phyloP scores from a whole-genome alignment of 2,797 vertebrate genomes.

The Notolepis coatsorum region DNA sequence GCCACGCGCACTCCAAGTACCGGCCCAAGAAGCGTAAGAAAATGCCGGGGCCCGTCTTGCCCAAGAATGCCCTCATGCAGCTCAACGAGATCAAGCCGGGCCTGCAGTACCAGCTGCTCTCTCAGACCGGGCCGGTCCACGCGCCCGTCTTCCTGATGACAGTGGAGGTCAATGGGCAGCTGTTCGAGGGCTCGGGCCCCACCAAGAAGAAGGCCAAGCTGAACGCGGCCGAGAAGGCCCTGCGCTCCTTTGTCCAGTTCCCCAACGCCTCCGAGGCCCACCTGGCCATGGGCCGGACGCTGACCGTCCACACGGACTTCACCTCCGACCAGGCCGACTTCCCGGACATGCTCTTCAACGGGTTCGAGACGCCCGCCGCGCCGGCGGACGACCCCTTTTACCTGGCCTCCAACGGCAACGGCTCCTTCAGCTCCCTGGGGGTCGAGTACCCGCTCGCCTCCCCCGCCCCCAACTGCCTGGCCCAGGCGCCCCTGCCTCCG shows the following conservation, averaged over 20 bases:
- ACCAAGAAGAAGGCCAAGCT: constrained; percentile 97
- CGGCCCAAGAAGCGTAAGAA: constrained; percentile 91
- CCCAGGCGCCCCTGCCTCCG: constrained; percentile 73
- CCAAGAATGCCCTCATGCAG: constrained; percentile 95
- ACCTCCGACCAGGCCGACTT: constrained; percentile 94
- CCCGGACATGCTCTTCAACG: constrained; percentile 90
- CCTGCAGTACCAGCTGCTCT: constrained; percentile 90
- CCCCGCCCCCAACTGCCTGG: constrained; percentile 59
- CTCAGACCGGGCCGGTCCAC: constrained; percentile 92
- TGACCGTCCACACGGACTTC: constrained; percentile 89
- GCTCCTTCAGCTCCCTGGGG: constrained; percentile 78
- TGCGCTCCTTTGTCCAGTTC: constrained; percentile 93
- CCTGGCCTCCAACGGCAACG: constrained; percentile 81
- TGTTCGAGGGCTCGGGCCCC: constrained; percentile 90
- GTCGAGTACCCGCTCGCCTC: constrained; percentile 71
- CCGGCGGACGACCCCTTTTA: constrained; percentile 80
- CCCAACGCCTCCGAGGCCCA: constrained; percentile 91
- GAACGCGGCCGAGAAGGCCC: constrained; percentile 89
- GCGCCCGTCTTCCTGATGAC: constrained; percentile 93
- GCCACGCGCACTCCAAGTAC: constrained; percentile 85
- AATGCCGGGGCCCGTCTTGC: constrained; percentile 82
- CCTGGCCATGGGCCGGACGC: constrained; percentile 88
- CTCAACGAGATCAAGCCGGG: constrained; percentile 94
- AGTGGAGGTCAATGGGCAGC: constrained; percentile 93
- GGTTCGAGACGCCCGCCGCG: constrained; percentile 85